phyloP scores from a whole-genome alignment of 2,888 invertebrate genomes.

The Lasioglossum zephyrum region DNA sequence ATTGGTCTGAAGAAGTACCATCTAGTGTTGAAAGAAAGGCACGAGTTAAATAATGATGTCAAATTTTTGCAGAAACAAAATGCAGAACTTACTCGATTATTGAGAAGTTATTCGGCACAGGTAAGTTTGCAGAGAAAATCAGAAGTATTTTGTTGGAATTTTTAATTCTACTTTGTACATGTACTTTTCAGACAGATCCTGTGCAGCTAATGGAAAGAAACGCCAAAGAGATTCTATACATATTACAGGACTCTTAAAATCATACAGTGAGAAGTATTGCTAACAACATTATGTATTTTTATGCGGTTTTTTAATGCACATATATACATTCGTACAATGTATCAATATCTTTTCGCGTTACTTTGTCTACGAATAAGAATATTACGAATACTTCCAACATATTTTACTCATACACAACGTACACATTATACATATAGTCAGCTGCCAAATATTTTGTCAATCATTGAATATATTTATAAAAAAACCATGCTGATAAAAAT shows the following conservation, averaged over 20 bases:
- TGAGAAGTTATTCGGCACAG: conserved; percentile 86
- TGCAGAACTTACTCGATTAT: conserved; percentile 88
- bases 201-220: conserved; percentile 9
- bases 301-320: conserved; percentile 25
- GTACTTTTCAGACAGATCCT: conserved; percentile 34
- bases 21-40: conserved; percentile 88
- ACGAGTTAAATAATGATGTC: conserved; percentile 88
- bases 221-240: neutral
- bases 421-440: neutral
- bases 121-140: conserved; percentile 54
- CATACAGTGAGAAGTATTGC: conserved; percentile 8
- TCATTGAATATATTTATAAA: conserved; percentile 1
- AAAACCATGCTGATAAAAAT: conserved; percentile 1
- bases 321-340: conserved; percentile 42
- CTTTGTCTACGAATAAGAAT: conserved; percentile 27
- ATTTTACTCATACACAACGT: neutral
- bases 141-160: neutral
- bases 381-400: conserved; percentile 14
- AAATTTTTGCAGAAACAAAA: conserved; percentile 88
- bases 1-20: conserved; percentile 88
- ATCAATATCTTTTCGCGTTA: conserved; percentile 33
- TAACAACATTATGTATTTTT: conserved; percentile 40
- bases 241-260: conserved; percentile 11
- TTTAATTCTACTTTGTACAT: neutral
- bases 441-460: neutral